Base-by-base conservation (phyloP, 2,797 vertebrate species). In the Chelidonichthys spinosus region DNA sequence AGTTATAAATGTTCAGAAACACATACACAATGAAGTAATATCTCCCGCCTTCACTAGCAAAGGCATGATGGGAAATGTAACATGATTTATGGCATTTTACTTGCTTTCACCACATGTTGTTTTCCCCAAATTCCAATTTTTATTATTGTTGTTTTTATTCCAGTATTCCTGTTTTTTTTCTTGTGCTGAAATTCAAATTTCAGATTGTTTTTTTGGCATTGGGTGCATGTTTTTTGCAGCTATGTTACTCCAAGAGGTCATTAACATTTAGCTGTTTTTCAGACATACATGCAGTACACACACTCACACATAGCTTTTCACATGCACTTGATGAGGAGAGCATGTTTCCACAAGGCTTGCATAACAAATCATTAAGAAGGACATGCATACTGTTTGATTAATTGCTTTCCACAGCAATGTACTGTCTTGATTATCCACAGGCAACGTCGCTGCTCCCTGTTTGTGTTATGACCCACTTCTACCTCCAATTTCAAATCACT, bases 401-500 rank as follows among this genome's bases (percentile, higher is more conserved):
- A 74, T 86, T 71, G 75, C 68, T 83, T 63, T 80, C 62, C 69
- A 79, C 37, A 46, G 66, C 72, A 74, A 78, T 71, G 53, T 69
- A 72, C 44, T 46, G 63, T 73, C 80, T 89, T 74, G 75, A 84
- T 85, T 85, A 85, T 85, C 63, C 72, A 75, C 78, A 70, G 83
- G 75, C 85, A 55, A 46, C 33, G 0, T 85, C 63, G 67, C 74
- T 33, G 69, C 74, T 82, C n/a, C 25, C 78, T 83, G 82, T 82
- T 87, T 78, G 74, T 84, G 78, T 84, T 86, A 32, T 89, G 90
- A 92, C 90, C 91, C 85, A 92, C 78, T 90, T 92, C 83, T 81
- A 80, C 82, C 63, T 89, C 71, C 78, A 77, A 74, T 87, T 90
- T 89, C 87, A 78, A 88, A 90, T 86, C 88, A 85, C 72, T 87